These are phyloP conservation scores for Pollenia griseotomentosa DNA, from an alignment of 2,888 invertebrate genomes.

Conservation along the genomic window DNA sequence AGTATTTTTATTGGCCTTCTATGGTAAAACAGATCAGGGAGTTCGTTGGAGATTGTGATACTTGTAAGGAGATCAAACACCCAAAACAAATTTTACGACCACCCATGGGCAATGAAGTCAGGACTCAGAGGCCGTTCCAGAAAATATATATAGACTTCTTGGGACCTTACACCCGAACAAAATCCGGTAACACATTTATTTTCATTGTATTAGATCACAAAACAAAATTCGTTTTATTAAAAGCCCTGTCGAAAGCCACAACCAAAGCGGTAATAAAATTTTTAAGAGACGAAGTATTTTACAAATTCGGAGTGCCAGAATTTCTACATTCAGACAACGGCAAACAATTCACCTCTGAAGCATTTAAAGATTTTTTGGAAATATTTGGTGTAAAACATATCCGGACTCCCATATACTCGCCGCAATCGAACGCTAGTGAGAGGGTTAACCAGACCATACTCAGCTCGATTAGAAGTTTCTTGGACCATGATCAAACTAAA, in stretches of 20 bases:
- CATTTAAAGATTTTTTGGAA: too few relatives aligned
- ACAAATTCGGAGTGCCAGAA: too few relatives aligned
- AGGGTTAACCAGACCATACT: not conserved
- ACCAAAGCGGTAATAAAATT: too few relatives aligned
- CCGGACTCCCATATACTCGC: not conserved
- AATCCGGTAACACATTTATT: conserved; percentile 9
- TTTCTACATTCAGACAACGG: too few relatives aligned
- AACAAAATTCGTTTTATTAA: conserved; percentile 28
- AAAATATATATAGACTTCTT: conserved; percentile 32
- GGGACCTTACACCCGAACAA: conserved; percentile 7
- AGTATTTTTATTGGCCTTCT: too few relatives aligned
- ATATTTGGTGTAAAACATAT: too few relatives aligned
- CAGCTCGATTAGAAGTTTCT: not conserved
- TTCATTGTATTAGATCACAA: conserved; percentile 12
- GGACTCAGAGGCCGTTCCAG: conserved; percentile 9
- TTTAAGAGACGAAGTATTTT: too few relatives aligned
- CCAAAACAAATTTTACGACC: conserved; percentile 31
- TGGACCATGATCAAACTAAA: not conserved
- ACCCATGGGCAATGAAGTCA: conserved; percentile 3
- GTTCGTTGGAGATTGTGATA: not conserved
- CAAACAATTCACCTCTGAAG: too few relatives aligned
- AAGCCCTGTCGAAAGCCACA: conserved; percentile 5
- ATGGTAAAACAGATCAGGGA: not conserved
- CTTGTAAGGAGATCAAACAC: conserved; percentile 23
- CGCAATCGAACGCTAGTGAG: not conserved